Evolutionary conservation across 2,113 vertebrate species (phyloP).

Genomic region (Grantiella picta): DNA sequence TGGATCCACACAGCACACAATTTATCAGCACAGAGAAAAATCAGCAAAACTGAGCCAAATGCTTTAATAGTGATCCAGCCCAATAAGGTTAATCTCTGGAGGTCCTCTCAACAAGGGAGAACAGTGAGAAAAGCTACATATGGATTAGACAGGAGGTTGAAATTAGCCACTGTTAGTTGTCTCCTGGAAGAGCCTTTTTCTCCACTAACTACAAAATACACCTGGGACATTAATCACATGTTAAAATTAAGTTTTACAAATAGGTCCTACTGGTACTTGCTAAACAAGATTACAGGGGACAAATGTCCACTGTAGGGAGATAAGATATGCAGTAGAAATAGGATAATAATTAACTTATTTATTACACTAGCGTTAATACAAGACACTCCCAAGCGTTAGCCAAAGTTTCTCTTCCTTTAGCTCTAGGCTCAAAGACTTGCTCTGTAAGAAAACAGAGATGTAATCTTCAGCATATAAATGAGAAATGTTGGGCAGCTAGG

Average conservation of each 20-base stretch:
- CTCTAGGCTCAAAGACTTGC: background rate
- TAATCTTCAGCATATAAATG: background rate
- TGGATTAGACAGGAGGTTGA: background rate
- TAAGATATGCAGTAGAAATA: background rate
- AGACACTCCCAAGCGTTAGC: background rate
- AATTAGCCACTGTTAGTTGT: background rate
- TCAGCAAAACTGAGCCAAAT: background rate
- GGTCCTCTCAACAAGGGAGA: background rate
- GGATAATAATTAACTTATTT: background rate
- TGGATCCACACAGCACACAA: background rate
- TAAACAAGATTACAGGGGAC: background rate
- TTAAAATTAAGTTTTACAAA: background rate
- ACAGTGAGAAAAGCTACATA: background rate
- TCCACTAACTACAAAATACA: background rate
- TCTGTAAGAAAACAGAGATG: background rate
- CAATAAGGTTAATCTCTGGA: background rate
- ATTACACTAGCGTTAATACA: background rate
- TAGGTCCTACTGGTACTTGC: background rate
- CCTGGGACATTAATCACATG: fast-evolving
- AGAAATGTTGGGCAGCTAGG: background rate
- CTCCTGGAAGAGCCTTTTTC: background rate
- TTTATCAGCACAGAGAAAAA: background rate
- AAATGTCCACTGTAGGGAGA: background rate
- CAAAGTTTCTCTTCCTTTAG: background rate
- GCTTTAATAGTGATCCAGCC: background rate